Base-by-base conservation (phyloP, 2,113 vertebrate species). In the Columba janthina region DNA sequence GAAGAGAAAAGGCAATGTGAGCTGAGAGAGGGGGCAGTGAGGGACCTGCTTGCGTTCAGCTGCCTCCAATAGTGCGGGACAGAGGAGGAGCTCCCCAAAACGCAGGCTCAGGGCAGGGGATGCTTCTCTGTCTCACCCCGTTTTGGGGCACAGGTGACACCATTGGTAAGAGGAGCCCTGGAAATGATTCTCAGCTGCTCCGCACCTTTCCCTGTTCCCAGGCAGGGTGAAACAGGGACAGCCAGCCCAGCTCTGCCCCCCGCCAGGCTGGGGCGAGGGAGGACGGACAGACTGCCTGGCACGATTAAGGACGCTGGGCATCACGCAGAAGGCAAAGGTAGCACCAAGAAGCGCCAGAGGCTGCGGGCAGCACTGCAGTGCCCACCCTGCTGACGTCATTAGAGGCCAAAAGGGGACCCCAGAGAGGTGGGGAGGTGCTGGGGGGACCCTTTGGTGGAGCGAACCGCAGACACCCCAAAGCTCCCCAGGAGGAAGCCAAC, bases 281-380 rank as follows among this genome's bases (percentile, higher is more conserved):
- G 38, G 42, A n/a, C 18, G 13, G 46, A 54, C 29, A 34, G 32
- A 84, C 54, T 86, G 89, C 78, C 85, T 67, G 79, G 85, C 91
- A 90, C 21, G 1, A 50, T 89, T 93, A 96, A 94, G 82, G 86
- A 93, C 57, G 13, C 61, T 87, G 89, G 94, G 92, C 70, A 85
- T 90, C 84, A 81, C 9, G 3, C 3, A 0, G 91, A 97, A 95
- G 94, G 88, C 95, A 93, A 95, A 92, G 90, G 88, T 95, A 96
- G 95, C 94, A 96, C 94, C 95, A 84, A 85, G 93, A 94, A 95
- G 94, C 1, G 2, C 73, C 19, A 5, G 77, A 74, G 60, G 79
- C 89, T 71, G 84, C 0, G 0, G 67, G 67, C 81, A 70, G 79
- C 86, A 32, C 20, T 51, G 66, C 93, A 82, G 60, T 20, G 65